Conservation (phyloP, 2,797 vertebrate species). For the Sebastolobus altivelis region DNA sequence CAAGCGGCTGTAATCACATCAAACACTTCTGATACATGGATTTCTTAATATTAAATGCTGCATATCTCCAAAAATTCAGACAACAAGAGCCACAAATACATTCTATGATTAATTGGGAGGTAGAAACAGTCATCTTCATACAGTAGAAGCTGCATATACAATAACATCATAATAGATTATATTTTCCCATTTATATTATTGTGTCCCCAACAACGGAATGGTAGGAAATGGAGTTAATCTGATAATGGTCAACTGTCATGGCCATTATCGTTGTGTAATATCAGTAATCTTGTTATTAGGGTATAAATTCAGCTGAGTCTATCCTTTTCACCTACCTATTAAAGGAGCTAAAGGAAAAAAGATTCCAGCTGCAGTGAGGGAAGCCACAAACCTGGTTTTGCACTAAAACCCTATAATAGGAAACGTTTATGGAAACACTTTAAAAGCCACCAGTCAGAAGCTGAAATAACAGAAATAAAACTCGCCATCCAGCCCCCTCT, state of each 20-base stretch:
- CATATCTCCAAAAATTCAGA: conserved; percentile 20
- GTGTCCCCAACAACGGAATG: neutral
- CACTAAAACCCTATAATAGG: conserved; percentile 15
- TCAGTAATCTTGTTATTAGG: neutral
- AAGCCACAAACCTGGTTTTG: conserved; percentile 32
- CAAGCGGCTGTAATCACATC: conserved; percentile 17
- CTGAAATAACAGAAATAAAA: conserved; percentile 38
- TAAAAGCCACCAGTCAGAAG: conserved; percentile 30
- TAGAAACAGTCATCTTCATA: conserved; percentile 46
- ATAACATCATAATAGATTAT: conserved; percentile 11
- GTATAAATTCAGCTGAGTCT: neutral
- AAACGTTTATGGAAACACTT: conserved; percentile 40
- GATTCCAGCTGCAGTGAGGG: conserved; percentile 37
- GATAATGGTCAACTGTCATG: neutral
- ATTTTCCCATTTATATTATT: conserved; percentile 21
- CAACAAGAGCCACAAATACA: conserved; percentile 39
- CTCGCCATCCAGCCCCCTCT: conserved; percentile 1
- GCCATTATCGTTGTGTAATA: conserved; percentile 15
- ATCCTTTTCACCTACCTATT: neutral
- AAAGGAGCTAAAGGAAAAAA: conserved; percentile 34
- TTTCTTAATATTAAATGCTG: conserved; percentile 22
- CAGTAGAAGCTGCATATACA: conserved; percentile 35
- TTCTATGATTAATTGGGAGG: conserved; percentile 47
- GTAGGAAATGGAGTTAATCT: conserved; percentile 14
- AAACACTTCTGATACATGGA: conserved; percentile 7